Evolutionary conservation across 2,888 invertebrate genomes (phyloP).

Genomic region (Chrysotoxum bicinctum): DNA sequence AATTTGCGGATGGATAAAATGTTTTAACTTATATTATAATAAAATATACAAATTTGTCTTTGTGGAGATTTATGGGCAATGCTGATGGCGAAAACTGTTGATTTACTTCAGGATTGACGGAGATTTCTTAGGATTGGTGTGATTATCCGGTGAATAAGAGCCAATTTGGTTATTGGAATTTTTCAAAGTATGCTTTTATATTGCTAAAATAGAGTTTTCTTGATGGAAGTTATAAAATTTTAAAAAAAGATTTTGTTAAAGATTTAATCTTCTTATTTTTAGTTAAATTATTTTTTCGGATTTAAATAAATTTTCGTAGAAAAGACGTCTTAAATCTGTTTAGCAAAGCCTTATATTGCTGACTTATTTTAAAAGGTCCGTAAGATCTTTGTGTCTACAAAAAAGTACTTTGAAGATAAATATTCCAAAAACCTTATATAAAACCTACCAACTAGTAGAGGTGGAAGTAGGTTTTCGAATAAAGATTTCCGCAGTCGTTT

Average conservation of each 20-base stretch:
- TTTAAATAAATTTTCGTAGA: background rate
- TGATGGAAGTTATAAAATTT: background rate
- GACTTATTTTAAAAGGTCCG: no score
- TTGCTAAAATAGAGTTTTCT: background rate
- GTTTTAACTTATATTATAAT: constrained; percentile 60
- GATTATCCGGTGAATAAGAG: constrained; percentile 43
- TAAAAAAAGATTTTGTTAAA: background rate
- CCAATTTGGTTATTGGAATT: constrained; percentile 40
- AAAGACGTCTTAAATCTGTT: no score
- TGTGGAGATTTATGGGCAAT: constrained; percentile 28
- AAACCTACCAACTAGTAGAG: no score
- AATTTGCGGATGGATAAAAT: constrained; percentile 61
- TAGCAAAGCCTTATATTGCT: no score
- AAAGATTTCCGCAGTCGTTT: no score
- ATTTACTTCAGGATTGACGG: constrained; percentile 62
- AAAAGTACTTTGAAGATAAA: no score
- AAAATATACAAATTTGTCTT: constrained; percentile 45
- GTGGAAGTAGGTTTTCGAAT: no score
- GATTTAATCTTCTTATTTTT: background rate
- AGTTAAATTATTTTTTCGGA: background rate
- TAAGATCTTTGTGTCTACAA: no score
- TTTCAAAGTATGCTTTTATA: background rate
- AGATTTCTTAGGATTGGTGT: constrained; percentile 46
- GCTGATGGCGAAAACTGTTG: constrained; percentile 51
- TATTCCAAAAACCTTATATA: no score